These are phyloP conservation scores for Notodonta ziczac DNA, from an alignment of 2,888 invertebrate species.

Conservation along the genomic window DNA sequence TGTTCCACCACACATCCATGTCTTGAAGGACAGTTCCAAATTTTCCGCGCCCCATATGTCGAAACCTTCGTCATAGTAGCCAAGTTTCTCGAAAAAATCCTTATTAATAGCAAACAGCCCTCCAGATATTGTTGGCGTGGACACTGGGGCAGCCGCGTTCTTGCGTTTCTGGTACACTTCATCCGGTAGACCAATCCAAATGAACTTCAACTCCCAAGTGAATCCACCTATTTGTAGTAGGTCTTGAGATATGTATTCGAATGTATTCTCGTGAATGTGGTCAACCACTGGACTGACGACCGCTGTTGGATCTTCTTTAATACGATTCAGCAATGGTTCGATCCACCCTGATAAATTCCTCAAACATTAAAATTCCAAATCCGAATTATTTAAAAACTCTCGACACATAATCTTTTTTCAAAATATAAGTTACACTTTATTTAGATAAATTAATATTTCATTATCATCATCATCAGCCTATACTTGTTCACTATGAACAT, in stretches of 20 bases:
- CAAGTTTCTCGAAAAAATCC: slow-evolving; percentile 94
- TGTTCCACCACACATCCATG: slow-evolving; percentile 99
- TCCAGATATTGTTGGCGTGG: slow-evolving; percentile 98
- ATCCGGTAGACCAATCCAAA: slow-evolving; percentile 97
- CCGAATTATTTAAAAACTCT: background rate
- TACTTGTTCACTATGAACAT: too few relatives aligned
- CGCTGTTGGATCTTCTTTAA: slow-evolving; percentile 89
- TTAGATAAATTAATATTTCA: too few relatives aligned
- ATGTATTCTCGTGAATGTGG: slow-evolving; percentile 93
- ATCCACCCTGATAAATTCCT: slow-evolving; percentile 88
- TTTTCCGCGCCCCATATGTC: slow-evolving; percentile 99
- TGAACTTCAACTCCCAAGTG: slow-evolving; percentile 96
- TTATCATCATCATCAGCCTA: too few relatives aligned
- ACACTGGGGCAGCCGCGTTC: slow-evolving; percentile 92
- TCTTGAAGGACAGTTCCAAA: slow-evolving; percentile 97
- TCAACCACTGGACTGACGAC: slow-evolving; percentile 97
- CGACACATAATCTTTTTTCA: too few relatives aligned
- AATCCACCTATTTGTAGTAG: slow-evolving; percentile 94
- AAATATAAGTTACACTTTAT: too few relatives aligned
- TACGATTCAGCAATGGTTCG: slow-evolving; percentile 93
- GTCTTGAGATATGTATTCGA: slow-evolving; percentile 93
- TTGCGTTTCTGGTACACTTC: slow-evolving; percentile 89
- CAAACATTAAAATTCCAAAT: too few relatives aligned
- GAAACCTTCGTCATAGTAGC: slow-evolving; percentile 98
- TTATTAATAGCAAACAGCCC: slow-evolving; percentile 97